A percentile compares a stretch with the other conserved stretches of the same genome.
These are phyloP conservation scores for Drosophila athabasca DNA, from an alignment of 1,140 invertebrate genomes.

Conservation along the genomic window DNA sequence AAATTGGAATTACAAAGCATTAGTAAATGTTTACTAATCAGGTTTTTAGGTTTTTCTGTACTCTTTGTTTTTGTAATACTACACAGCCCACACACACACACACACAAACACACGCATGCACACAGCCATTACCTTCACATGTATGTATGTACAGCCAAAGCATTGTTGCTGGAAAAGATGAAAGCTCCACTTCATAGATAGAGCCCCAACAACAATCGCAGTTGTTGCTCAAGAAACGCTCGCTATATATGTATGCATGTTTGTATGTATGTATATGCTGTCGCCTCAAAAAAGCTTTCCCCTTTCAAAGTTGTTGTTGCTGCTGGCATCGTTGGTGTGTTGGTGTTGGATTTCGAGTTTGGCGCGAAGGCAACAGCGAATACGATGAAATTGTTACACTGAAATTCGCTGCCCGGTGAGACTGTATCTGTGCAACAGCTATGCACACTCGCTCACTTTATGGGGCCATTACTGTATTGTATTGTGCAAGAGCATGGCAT, in stretches of 20 bases:
- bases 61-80: conserved; percentile 51
- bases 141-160: conserved; percentile 8
- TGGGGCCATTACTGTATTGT: conserved; percentile 68
- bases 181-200: conserved; percentile 56
- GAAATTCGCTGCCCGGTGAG: conserved; percentile 48
- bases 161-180: conserved; percentile 58
- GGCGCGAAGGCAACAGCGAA: conserved; percentile 35
- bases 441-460: conserved; percentile 3
- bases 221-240: conserved; percentile 32
- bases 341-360: conserved; percentile 43
- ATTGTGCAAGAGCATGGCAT: conserved; percentile 77
- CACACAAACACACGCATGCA: no score
- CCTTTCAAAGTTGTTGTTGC: conserved; percentile 20
- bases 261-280: no score
- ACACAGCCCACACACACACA: conserved; percentile 35
- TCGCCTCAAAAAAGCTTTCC: conserved; percentile 57
- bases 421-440: conserved; percentile 31
- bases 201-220: conserved; percentile 8
- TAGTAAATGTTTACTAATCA: conserved; percentile 61
- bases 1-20: conserved; percentile 38
- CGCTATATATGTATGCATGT: no score
- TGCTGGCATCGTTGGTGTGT: conserved; percentile 25
- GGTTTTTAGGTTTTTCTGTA: conserved; percentile 58
- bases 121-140: conserved; percentile 7
- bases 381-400: conserved; percentile 69